Evolutionary conservation across 2,888 invertebrate species (phyloP).

Genomic region (Eupithecia subumbrata): DNA sequence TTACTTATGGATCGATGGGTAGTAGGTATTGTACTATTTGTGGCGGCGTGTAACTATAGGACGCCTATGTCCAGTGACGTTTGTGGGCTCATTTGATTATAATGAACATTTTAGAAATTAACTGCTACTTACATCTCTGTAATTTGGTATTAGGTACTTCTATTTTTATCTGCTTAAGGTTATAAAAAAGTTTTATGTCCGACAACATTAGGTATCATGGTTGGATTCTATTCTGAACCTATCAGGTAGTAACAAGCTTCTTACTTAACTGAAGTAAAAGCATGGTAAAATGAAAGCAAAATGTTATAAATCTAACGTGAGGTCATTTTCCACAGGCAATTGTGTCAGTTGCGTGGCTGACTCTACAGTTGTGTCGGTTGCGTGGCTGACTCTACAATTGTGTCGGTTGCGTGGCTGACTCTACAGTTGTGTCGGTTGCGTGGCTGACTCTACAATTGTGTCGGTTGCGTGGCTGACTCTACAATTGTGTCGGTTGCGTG

Average conservation of each 20-base stretch:
- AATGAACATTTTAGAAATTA: neutral
- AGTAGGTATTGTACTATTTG: too few species aligned
- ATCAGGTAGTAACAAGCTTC: neutral
- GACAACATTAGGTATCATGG: neutral
- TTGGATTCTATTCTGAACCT: neutral
- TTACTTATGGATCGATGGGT: too few species aligned
- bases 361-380: too few species aligned
- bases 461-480: conserved; percentile 54
- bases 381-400: conserved; percentile 28
- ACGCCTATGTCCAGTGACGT: neutral
- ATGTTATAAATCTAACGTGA: conserved; percentile 29
- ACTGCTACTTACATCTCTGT: neutral
- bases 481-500: conserved; percentile 54
- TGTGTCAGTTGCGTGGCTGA: conserved; percentile 53
- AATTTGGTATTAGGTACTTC: neutral
- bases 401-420: conserved; percentile 54
- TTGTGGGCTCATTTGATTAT: neutral
- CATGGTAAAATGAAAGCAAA: conserved; percentile 24
- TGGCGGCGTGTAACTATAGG: neutral
- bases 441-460: conserved; percentile 52
- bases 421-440: conserved; percentile 53
- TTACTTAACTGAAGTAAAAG: conserved; percentile 1
- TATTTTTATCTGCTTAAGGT: neutral
- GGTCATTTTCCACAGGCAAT: conserved; percentile 45
- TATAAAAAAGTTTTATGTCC: neutral